These are phyloP conservation scores for Dermatophagoides farinae DNA, from an alignment of 1,140 invertebrate species.

Conservation along the genomic window DNA sequence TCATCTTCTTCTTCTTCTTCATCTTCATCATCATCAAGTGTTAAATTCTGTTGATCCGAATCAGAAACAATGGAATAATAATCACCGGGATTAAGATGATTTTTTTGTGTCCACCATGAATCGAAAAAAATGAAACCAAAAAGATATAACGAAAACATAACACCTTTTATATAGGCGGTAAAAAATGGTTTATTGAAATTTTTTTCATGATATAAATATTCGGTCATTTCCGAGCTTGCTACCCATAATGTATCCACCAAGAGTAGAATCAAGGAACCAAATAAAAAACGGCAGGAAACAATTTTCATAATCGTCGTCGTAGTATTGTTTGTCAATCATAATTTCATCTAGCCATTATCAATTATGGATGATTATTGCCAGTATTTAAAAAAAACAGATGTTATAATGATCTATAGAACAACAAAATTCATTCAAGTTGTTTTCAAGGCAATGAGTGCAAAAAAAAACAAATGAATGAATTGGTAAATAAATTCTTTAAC, in stretches of 20 bases:
- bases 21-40: neutral
- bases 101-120: constrained; percentile 43
- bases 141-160: constrained; percentile 64
- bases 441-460: no score
- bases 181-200: constrained; percentile 68
- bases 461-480: no score
- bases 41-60: neutral
- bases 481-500: no score
- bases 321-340: neutral
- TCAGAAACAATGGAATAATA: neutral
- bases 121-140: constrained; percentile 56
- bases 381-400: no score
- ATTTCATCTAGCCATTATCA: no score
- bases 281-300: constrained; percentile 33
- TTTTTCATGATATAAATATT: constrained; percentile 58
- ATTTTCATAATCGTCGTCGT: neutral
- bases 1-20: neutral
- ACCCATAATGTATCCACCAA: constrained; percentile 73
- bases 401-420: no score
- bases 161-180: constrained; percentile 65
- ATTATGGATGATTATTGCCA: no score
- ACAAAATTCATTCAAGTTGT: no score
- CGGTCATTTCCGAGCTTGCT: constrained; percentile 57
- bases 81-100: neutral
- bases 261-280: constrained; percentile 51